Evolutionary conservation across 2,888 invertebrate genomes (phyloP), one percentile per base, ranked within the genome.

Genomic region (Falcaria lacertinaria): DNA sequence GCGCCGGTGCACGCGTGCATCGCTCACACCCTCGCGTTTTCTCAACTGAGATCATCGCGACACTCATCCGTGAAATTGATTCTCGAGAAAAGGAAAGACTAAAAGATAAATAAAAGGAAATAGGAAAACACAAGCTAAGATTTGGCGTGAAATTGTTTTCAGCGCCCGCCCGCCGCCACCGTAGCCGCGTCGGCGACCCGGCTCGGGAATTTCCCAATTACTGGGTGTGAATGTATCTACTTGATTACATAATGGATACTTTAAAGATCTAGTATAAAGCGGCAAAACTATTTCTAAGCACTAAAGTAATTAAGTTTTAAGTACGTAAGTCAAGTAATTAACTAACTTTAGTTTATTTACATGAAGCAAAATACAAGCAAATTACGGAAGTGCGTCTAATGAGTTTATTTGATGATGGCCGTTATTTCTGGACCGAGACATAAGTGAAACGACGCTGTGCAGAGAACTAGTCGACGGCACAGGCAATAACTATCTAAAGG

Each of bases 61-160:
- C 86, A 71, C 84, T 89, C 89, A 89, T 84, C 89, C 89, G 89
- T 89, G 89, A 89, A 89, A 89, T 89, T 89, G 89, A 89, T 89
- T 89, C 87, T 79, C 80, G 79, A 77, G 81, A 77, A 86, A 87
- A 87, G 85, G 85, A 87, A 87, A 87, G 81, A 87, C 85, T 83
- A 80, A 87, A 87, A 87, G 86, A 89, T 88, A 89, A 89, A 89
- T 88, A 88, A 89, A 89, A 85, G 86, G 87, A 89, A 89, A 89
- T 88, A 89, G 85, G 85, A 88, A 88, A 89, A 89, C 88, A 89
- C 87, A 84, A 84, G 86, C 85, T 87, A 88, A 89, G 89, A 89
- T 89, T 89, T 89, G 89, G 89, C 89, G 89, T 89, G 88, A 89
- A 89, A 89, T 89, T 89, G 89, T 89, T 87, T 88, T 89, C 87